Conservation (phyloP, 2,888 invertebrate genomes). For the Ctena decussata region DNA sequence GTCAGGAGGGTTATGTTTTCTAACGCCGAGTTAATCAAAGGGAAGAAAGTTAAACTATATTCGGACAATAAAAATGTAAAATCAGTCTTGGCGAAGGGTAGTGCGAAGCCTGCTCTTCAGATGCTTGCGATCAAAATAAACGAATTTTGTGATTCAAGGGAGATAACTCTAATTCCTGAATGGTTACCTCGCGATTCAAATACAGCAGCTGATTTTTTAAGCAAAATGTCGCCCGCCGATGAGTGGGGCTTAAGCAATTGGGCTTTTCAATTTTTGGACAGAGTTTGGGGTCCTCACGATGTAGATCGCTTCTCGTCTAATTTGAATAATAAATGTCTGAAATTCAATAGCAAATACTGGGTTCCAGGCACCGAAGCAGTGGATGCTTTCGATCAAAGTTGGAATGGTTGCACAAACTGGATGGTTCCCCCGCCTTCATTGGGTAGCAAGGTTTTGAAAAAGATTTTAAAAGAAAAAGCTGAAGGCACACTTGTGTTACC, state of each 20-base stretch:
- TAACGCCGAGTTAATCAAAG: background rate
- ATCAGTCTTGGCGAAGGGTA: background rate
- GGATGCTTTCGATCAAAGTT: background rate
- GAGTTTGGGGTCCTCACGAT: background rate
- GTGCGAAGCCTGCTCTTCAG: background rate
- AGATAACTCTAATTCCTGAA: background rate
- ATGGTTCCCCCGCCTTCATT: background rate
- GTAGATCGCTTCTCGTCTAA: background rate
- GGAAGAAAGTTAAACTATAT: background rate
- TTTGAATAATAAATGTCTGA: background rate
- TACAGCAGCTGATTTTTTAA: background rate
- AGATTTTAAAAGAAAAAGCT: background rate
- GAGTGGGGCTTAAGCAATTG: background rate
- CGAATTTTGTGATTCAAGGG: background rate
- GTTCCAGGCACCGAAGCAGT: background rate
- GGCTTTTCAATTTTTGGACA: background rate
- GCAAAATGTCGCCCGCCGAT: background rate
- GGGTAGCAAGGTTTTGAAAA: background rate
- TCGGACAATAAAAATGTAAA: background rate
- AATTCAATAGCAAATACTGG: background rate
- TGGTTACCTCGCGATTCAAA: conserved; percentile 3
- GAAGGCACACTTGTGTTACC: background rate
- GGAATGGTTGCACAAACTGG: background rate
- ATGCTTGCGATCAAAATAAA: background rate
- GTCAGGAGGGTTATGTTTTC: background rate